Evolutionary conservation across 2,113 vertebrate genomes (phyloP).

Genomic region (Conger conger): DNA sequence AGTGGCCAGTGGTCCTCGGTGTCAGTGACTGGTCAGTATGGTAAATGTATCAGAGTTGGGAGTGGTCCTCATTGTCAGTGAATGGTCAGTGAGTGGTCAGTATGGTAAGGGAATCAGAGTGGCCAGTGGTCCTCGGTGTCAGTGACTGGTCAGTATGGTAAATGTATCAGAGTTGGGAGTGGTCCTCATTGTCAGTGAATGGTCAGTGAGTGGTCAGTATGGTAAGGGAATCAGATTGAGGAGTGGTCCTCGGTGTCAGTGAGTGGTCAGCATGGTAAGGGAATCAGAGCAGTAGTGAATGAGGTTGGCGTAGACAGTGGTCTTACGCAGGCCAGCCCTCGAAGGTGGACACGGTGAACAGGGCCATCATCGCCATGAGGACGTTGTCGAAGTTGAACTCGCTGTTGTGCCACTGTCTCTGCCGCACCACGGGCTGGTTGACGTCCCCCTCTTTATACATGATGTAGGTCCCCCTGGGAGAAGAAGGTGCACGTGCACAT

Average conservation of each 20-base stretch:
- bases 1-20: too few relatives aligned
- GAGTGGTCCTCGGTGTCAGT: background rate
- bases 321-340: constrained; percentile 97
- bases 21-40: too few relatives aligned
- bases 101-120: too few relatives aligned
- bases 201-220: background rate
- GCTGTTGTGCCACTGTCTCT: constrained; percentile 92
- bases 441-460: constrained; percentile 93
- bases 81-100: too few relatives aligned
- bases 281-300: too few relatives aligned
- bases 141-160: too few relatives aligned
- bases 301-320: background rate
- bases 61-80: too few relatives aligned
- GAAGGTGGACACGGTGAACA: constrained; percentile 97
- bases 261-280: constrained; percentile 1
- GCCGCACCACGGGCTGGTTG: constrained; percentile 81
- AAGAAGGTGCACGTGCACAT: background rate
- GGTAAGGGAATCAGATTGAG: background rate
- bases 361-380: constrained; percentile 97
- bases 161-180: too few relatives aligned
- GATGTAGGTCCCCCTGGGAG: constrained; percentile 83
- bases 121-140: too few relatives aligned
- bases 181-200: too few relatives aligned
- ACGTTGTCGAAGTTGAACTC: constrained; percentile 99
- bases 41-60: too few relatives aligned